Conservation (phyloP, 53 echinoderm and acorn worm genomes). For the Mesocentrotus franciscanus region DNA sequence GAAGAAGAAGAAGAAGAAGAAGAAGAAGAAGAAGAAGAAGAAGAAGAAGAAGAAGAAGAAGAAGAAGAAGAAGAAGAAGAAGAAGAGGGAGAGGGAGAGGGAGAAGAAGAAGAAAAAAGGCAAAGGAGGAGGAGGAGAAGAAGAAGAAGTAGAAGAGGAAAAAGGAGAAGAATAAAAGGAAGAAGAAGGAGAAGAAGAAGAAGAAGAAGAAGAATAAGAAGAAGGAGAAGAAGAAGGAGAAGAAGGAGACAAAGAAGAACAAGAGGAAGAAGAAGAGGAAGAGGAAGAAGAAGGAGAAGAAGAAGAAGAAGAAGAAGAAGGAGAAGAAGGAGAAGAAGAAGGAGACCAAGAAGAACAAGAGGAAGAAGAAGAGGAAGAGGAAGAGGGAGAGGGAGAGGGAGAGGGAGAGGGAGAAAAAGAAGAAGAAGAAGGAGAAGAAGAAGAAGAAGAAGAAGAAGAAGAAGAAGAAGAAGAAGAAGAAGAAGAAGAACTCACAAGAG, state of each 20-base stretch:
- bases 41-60: not conserved
- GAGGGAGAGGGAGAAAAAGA: not conserved
- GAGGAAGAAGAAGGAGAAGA: not conserved
- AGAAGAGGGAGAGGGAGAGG: not conserved
- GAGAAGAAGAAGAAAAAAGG: not conserved
- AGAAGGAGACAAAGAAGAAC: no score
- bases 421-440: not conserved
- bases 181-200: not conserved
- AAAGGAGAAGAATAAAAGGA: not conserved
- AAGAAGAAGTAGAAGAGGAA: not conserved
- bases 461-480: not conserved
- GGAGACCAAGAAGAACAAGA: not conserved
- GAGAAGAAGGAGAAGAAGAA: not conserved
- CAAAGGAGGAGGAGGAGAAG: not conserved
- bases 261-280: no score
- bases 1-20: no score
- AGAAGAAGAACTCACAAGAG: conserved; percentile 48
- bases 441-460: not conserved
- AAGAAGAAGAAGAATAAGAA: not conserved
- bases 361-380: not conserved
- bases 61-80: not conserved
- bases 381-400: not conserved
- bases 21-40: no score
- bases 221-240: not conserved
- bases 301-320: not conserved